Conservation (phyloP, 2,797 vertebrate species). For the Bufotes viridis region DNA sequence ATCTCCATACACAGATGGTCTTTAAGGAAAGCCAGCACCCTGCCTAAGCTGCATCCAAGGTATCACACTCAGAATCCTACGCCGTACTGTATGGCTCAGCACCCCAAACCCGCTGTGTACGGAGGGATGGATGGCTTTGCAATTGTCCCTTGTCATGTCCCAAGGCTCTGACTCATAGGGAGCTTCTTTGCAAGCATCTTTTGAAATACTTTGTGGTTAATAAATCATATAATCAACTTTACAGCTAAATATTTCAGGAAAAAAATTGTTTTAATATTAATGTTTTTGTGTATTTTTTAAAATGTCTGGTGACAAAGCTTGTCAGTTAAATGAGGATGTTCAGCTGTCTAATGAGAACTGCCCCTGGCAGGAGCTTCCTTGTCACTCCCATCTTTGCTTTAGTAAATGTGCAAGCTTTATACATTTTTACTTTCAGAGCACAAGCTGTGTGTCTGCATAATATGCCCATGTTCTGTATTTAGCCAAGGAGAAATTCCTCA, state of each 20-base stretch:
- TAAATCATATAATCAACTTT: neutral
- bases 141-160: no score
- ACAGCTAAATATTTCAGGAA: neutral
- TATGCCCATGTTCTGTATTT: conserved; percentile 45
- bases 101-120: no score
- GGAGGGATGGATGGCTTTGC: no score
- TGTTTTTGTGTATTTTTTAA: neutral
- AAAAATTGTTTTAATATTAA: neutral
- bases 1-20: no score
- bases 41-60: no score
- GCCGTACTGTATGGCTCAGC: no score
- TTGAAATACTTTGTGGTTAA: neutral
- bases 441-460: conserved; percentile 49
- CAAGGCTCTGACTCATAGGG: no score
- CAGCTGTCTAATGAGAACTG: conserved; percentile 8
- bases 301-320: neutral
- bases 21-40: no score
- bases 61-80: no score
- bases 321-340: neutral
- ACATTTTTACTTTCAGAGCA: conserved; percentile 45
- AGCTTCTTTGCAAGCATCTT: neutral
- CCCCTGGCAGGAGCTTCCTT: conserved; percentile 12
- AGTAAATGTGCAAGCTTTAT: conserved; percentile 36
- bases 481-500: conserved; percentile 54
- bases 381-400: conserved; percentile 25